Conservation (phyloP, 2,888 invertebrate genomes). For the Gerris lacustris region DNA sequence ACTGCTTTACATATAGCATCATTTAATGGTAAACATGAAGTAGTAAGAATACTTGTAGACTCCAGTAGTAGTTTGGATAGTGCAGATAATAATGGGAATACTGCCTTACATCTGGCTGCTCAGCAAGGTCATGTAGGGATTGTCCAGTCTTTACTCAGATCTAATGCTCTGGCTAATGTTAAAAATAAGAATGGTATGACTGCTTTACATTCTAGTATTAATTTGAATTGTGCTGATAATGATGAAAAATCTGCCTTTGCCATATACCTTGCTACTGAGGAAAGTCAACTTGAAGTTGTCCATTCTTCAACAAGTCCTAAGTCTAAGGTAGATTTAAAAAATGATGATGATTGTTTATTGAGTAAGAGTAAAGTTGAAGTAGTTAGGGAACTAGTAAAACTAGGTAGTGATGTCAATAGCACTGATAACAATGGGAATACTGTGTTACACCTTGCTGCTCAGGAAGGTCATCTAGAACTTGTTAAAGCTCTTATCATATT, state of each 20-base stretch:
- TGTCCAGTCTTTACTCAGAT: background rate
- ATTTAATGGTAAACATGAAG: background rate
- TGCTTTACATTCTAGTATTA: background rate
- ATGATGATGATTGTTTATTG: background rate
- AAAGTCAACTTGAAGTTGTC: background rate
- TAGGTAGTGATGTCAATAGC: too few species aligned
- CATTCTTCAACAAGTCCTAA: background rate
- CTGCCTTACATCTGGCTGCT: background rate
- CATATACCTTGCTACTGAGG: background rate
- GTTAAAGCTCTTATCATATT: background rate
- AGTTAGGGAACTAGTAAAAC: too few species aligned
- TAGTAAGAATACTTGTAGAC: background rate
- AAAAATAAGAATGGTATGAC: constrained; percentile 3
- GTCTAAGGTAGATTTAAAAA: background rate
- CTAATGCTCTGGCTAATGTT: background rate
- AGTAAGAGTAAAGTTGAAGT: background rate
- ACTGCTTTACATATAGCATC: constrained; percentile 1
- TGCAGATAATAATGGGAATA: background rate
- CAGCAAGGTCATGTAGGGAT: background rate
- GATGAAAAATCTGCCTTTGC: background rate
- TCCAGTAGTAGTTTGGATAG: background rate
- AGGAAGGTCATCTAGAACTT: background rate
- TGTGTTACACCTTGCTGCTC: background rate
- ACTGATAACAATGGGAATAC: too few species aligned
- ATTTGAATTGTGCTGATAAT: background rate